A percentile compares a stretch with the other conserved stretches of the same genome.
phyloP scores from a whole-genome alignment of 2,888 invertebrate species.

The Autographa gamma region DNA sequence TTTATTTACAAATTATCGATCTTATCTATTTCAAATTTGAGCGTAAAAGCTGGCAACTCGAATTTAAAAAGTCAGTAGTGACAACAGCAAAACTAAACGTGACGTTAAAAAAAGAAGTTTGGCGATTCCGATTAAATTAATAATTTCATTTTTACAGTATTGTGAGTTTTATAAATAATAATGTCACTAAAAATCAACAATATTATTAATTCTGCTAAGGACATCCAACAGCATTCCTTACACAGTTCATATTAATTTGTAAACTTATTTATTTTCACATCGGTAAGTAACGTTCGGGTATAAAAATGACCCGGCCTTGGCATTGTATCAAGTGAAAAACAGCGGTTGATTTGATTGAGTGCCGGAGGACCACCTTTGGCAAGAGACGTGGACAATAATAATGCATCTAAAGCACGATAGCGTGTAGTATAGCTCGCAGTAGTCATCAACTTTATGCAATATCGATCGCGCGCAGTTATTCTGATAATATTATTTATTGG shows the following conservation, averaged over 20 bases:
- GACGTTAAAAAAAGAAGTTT: slow-evolving; percentile 43
- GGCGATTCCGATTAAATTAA: slow-evolving; percentile 29
- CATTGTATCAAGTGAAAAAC: slow-evolving; percentile 56
- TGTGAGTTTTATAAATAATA: slow-evolving; percentile 41
- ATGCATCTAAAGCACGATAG: slow-evolving; percentile 13
- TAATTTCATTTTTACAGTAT: slow-evolving; percentile 27
- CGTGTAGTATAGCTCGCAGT: slow-evolving; percentile 14
- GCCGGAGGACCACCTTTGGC: slow-evolving; percentile 57
- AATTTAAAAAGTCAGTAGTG: slow-evolving; percentile 17
- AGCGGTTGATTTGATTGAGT: slow-evolving; percentile 64
- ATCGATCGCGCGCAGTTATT: background rate
- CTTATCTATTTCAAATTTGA: background rate
- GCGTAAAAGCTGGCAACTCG: slow-evolving; percentile 26
- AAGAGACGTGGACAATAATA: slow-evolving; percentile 34
- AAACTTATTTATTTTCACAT: slow-evolving; percentile 24
- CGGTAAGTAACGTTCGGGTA: slow-evolving; percentile 38
- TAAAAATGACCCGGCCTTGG: slow-evolving; percentile 61
- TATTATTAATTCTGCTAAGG: slow-evolving; percentile 5
- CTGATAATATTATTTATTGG: background rate
- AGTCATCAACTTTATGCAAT: slow-evolving; percentile 15
- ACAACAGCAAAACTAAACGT: slow-evolving; percentile 30
- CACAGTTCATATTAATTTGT: slow-evolving; percentile 17
- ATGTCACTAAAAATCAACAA: slow-evolving; percentile 37
- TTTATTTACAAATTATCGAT: background rate
- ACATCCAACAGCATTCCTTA: slow-evolving; percentile 16